phyloP scores from a whole-genome alignment of 2,797 vertebrate species.

The Paguma larvata region DNA sequence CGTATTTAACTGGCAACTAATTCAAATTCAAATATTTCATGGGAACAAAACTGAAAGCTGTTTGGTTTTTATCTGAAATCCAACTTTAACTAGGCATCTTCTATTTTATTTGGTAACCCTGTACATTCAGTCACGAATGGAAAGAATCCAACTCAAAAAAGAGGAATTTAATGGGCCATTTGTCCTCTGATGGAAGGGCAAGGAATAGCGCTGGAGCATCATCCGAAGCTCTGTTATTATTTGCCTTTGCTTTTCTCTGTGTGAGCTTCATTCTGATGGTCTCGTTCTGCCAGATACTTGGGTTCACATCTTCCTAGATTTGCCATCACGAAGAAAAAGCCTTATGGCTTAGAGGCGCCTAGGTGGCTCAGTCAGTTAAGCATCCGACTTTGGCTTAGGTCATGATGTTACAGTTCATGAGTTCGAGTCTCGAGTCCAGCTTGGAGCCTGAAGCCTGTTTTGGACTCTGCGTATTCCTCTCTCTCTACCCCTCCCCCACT shows the following conservation, averaged over 20 bases:
- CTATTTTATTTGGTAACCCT: neutral
- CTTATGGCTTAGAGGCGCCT: neutral
- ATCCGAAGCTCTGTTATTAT: neutral
- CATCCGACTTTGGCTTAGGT: too few species aligned
- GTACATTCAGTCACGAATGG: neutral
- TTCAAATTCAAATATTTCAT: neutral
- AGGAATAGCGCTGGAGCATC: neutral
- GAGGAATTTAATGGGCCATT: neutral
- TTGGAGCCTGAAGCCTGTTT: too few species aligned
- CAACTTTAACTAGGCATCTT: neutral
- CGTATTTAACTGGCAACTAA: neutral
- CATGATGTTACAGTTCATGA: too few species aligned
- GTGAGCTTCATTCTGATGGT: neutral
- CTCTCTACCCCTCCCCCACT: too few species aligned
- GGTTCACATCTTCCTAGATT: neutral
- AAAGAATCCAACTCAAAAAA: neutral
- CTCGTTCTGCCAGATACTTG: neutral
- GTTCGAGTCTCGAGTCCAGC: too few species aligned
- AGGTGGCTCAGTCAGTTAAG: too few species aligned
- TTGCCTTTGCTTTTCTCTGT: neutral
- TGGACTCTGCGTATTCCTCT: too few species aligned
- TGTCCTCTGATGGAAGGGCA: neutral
- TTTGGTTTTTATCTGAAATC: neutral
- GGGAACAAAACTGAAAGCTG: neutral
- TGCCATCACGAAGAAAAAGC: neutral